Percentiles rank a stretch among this genome's conserved stretches.
These are phyloP conservation scores for Drosophila dives DNA, from an alignment of 2,888 invertebrate species.

Conservation along the genomic window DNA sequence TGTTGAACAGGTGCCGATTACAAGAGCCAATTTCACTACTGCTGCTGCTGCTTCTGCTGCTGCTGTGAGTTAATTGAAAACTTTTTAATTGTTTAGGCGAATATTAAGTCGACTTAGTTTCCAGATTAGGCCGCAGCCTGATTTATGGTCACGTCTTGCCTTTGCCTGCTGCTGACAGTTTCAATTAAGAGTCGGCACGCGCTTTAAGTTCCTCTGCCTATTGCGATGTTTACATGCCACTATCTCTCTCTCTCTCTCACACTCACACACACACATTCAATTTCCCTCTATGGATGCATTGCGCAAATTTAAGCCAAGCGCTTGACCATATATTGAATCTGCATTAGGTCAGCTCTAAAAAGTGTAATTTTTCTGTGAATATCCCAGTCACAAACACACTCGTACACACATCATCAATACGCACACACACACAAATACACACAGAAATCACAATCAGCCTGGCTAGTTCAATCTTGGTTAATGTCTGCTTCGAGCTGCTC, in stretches of 20 bases:
- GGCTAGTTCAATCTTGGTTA: conserved; percentile 42
- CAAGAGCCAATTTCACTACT: conserved; percentile 69
- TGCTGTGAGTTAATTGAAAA: conserved; percentile 75
- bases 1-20: conserved; percentile 80
- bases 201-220: conserved; percentile 5
- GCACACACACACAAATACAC: conserved; percentile 1
- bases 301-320: conserved; percentile 35
- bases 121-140: conserved; percentile 43
- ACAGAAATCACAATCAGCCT: neutral
- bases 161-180: conserved; percentile 72
- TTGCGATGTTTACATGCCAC: neutral
- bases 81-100: conserved; percentile 73
- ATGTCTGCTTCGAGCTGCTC: conserved; percentile 15
- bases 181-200: conserved; percentile 66
- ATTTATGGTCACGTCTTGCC: conserved; percentile 64
- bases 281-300: conserved; percentile 18
- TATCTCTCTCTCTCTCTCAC: neutral
- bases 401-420: conserved; percentile 11
- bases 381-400: conserved; percentile 20
- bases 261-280: neutral
- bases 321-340: conserved; percentile 33
- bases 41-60: conserved; percentile 15
- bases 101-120: conserved; percentile 63
- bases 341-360: conserved; percentile 43
- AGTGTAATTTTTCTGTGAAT: conserved; percentile 55